Conservation (phyloP, 2,113 vertebrate genomes). For the Gymnobelideus leadbeateri region DNA sequence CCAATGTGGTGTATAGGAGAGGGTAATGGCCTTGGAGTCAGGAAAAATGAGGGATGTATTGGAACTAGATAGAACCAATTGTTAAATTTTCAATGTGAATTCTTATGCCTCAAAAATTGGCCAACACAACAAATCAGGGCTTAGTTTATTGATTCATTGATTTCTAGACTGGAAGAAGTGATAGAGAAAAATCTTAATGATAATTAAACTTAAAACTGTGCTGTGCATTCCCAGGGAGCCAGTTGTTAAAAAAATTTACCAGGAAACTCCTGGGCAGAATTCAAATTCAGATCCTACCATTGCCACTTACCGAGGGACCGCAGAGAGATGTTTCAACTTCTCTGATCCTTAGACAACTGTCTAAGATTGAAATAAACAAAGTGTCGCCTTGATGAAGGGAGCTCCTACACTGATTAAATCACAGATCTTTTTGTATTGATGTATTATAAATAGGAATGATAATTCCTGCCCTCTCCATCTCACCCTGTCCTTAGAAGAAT, state of each 20-base stretch:
- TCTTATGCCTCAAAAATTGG: neutral
- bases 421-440: neutral
- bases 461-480: accelerated
- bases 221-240: neutral
- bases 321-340: neutral
- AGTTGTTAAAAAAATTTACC: neutral
- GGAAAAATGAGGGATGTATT: neutral
- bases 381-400: neutral
- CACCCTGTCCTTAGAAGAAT: neutral
- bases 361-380: neutral
- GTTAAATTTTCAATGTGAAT: neutral
- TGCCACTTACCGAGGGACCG: neutral
- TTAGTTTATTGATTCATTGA: neutral
- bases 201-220: neutral
- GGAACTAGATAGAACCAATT: neutral
- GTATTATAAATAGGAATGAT: neutral
- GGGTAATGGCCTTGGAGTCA: neutral
- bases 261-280: neutral
- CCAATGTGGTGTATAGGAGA: neutral
- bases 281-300: neutral
- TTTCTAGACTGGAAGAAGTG: neutral
- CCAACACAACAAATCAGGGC: neutral
- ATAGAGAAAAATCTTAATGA: neutral
- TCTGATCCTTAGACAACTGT: neutral
- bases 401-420: neutral